Evolutionary conservation across 2,113 vertebrate genomes (phyloP).

Genomic region (Malurus alboscapulatus): DNA sequence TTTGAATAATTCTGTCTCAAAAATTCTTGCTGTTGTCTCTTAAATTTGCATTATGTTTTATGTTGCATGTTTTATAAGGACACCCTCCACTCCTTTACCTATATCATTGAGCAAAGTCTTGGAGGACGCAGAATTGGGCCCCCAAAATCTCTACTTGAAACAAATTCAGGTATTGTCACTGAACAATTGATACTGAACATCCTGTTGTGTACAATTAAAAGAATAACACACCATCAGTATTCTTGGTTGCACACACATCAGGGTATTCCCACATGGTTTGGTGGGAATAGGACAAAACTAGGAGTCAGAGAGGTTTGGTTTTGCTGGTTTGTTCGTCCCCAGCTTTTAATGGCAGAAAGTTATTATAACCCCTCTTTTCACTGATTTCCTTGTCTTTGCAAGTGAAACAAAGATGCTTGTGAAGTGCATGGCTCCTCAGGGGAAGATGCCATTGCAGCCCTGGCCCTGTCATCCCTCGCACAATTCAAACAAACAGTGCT

Average conservation of each 20-base stretch:
- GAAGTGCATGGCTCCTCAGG: neutral
- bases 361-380: neutral
- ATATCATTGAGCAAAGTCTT: neutral
- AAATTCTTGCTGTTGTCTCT: neutral
- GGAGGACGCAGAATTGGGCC: neutral
- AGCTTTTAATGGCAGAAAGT: neutral
- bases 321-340: neutral
- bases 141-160: neutral
- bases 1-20: neutral
- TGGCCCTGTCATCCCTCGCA: neutral
- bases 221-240: neutral
- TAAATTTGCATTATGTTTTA: neutral
- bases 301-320: neutral
- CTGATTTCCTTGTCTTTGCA: neutral
- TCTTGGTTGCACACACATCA: fast-evolving
- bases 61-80: neutral
- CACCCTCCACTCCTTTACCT: neutral
- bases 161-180: neutral
- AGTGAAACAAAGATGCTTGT: neutral
- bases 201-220: neutral
- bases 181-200: fast-evolving
- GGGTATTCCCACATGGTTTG: neutral
- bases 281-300: neutral
- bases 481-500: neutral
- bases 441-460: neutral